phyloP scores from a whole-genome alignment of 2,888 invertebrate genomes.

The Pyralis farinalis region DNA sequence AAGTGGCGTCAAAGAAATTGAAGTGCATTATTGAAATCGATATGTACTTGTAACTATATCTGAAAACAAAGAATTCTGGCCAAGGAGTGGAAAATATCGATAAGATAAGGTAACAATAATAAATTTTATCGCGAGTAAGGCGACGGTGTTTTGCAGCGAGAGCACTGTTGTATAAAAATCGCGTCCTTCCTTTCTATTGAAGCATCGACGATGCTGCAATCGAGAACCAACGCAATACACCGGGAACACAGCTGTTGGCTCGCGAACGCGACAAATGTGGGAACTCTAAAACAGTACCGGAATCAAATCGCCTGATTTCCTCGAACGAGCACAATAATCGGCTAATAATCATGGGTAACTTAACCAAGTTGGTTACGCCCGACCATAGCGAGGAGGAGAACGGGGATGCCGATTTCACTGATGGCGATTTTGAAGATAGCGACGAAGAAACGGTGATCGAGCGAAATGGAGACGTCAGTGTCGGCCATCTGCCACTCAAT shows the following conservation, averaged over 20 bases:
- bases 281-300: slow-evolving; percentile 47
- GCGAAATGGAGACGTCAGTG: slow-evolving; percentile 31
- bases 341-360: slow-evolving; percentile 51
- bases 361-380: slow-evolving; percentile 53
- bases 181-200: slow-evolving; percentile 55
- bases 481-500: slow-evolving; percentile 42
- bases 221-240: slow-evolving; percentile 23
- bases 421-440: slow-evolving; percentile 68
- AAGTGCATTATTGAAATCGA: slow-evolving; percentile 2
- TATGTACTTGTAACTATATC: slow-evolving; percentile 7
- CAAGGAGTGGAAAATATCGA: slow-evolving; percentile 60
- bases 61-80: slow-evolving; percentile 49
- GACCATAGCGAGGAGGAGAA: slow-evolving; percentile 67
- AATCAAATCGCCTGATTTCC: slow-evolving; percentile 41
- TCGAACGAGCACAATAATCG: slow-evolving; percentile 37
- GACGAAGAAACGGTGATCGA: slow-evolving; percentile 56
- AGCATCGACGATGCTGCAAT: slow-evolving; percentile 33
- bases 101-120: slow-evolving; percentile 57
- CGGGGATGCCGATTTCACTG: slow-evolving; percentile 69
- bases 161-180: slow-evolving; percentile 38
- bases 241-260: slow-evolving; percentile 28
- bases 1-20: slow-evolving; percentile 6
- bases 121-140: slow-evolving; percentile 45
- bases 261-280: slow-evolving; percentile 38
- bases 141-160: slow-evolving; percentile 41